phyloP scores from a whole-genome alignment of 1,140 invertebrate genomes.

The Teleogryllus occipitalis region DNA sequence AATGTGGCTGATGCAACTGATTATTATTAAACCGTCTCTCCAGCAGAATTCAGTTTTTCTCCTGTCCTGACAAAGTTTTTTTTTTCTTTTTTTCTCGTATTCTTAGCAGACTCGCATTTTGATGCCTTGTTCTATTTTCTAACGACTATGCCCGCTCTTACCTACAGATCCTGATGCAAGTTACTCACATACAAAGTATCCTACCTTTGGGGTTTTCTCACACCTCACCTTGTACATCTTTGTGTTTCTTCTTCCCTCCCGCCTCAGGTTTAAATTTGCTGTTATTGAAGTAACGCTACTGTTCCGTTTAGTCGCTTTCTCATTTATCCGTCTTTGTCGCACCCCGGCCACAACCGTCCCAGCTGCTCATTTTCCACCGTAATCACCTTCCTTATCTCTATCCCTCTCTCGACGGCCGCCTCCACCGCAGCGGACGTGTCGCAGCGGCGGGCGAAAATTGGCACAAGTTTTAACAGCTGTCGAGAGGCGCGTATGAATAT shows the following conservation, averaged over 20 bases:
- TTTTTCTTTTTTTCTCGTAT: no score
- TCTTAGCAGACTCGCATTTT: no score
- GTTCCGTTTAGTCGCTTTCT: neutral
- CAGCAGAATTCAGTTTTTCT: no score
- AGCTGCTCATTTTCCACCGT: neutral
- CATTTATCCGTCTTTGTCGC: neutral
- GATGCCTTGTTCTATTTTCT: no score
- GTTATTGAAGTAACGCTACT: neutral
- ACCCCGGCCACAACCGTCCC: neutral
- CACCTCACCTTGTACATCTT: neutral
- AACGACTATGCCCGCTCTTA: no score
- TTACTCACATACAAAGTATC: neutral
- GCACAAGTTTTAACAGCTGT: slow-evolving; percentile 4
- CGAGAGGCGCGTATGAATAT: neutral
- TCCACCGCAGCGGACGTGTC: neutral
- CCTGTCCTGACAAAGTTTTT: no score
- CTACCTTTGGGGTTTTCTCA: neutral
- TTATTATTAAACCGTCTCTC: no score
- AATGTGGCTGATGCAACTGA: no score
- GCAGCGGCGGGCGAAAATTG: neutral
- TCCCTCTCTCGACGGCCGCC: neutral
- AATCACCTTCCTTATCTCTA: neutral
- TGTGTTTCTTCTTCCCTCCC: neutral
- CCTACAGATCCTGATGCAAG: no score
- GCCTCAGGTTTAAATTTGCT: neutral